Evolutionary conservation across 1,140 invertebrate species (phyloP).

Genomic region (Galendromus occidentalis): DNA sequence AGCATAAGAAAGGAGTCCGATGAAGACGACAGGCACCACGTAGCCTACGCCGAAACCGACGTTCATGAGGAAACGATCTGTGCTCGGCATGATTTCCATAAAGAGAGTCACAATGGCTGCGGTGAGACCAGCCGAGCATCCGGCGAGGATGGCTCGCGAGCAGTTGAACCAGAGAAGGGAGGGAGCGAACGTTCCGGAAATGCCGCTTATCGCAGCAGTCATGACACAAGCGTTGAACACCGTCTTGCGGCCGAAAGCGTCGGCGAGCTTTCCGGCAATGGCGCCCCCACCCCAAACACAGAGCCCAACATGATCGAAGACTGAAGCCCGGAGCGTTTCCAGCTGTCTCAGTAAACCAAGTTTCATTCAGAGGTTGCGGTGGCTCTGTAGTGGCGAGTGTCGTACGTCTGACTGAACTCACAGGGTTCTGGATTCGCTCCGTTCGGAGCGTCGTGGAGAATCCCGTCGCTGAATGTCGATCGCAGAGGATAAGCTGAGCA

Average conservation of each 20-base stretch:
- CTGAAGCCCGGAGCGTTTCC: not conserved
- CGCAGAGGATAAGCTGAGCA: not conserved
- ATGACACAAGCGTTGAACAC: not conserved
- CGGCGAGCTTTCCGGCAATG: not conserved
- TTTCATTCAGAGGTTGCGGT: not conserved
- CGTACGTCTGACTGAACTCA: not conserved
- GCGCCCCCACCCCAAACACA: not conserved
- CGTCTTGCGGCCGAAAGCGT: not conserved
- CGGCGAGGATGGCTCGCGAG: not conserved
- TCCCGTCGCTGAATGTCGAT: not conserved
- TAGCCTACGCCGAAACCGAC: not conserved
- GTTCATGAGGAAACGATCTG: slow-evolving; percentile 1
- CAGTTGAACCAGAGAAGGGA: slow-evolving; percentile 1
- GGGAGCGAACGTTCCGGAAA: not conserved
- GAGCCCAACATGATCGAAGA: not conserved
- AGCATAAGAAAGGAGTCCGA: not conserved
- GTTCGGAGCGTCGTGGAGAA: not conserved
- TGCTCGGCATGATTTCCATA: slow-evolving; percentile 6
- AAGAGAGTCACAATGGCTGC: slow-evolving; percentile 5
- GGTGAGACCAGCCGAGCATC: not conserved
- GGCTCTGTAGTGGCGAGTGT: not conserved
- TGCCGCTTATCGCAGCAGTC: not conserved
- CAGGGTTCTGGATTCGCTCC: not conserved
- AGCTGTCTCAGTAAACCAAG: not conserved
- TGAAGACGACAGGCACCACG: not conserved